These are phyloP conservation scores for Lysandra bellargus DNA, from an alignment of 2,888 invertebrate species.

Conservation along the genomic window DNA sequence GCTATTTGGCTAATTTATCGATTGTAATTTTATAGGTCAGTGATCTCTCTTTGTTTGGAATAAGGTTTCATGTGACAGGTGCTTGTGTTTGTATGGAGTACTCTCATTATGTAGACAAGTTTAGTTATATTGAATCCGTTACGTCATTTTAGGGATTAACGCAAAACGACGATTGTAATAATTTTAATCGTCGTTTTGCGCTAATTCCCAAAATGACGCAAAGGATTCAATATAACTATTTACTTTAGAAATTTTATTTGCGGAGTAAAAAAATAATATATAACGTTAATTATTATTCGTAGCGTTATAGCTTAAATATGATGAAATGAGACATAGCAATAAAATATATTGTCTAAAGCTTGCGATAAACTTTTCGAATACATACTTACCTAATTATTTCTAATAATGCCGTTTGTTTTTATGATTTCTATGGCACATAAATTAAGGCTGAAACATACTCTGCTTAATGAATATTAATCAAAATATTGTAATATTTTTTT, in stretches of 20 bases:
- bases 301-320: neutral
- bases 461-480: too few relatives aligned
- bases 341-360: neutral
- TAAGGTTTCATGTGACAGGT: constrained; percentile 23
- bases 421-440: too few relatives aligned
- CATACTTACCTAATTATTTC: too few relatives aligned
- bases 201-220: neutral
- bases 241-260: neutral
- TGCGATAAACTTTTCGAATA: too few relatives aligned
- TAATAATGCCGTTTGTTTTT: too few relatives aligned
- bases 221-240: neutral
- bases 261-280: neutral
- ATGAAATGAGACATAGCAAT: neutral
- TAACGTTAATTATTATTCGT: neutral
- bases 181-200: too few relatives aligned
- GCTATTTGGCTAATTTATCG: neutral
- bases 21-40: constrained; percentile 33
- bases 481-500: too few relatives aligned
- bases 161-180: too few relatives aligned
- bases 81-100: constrained; percentile 7
- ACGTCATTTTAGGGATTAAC: neutral
- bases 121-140: neutral
- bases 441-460: too few relatives aligned
- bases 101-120: neutral
- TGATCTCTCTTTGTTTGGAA: constrained; percentile 33